phyloP scores from a whole-genome alignment of 2,888 invertebrate species.

The Catocala fraxini region DNA sequence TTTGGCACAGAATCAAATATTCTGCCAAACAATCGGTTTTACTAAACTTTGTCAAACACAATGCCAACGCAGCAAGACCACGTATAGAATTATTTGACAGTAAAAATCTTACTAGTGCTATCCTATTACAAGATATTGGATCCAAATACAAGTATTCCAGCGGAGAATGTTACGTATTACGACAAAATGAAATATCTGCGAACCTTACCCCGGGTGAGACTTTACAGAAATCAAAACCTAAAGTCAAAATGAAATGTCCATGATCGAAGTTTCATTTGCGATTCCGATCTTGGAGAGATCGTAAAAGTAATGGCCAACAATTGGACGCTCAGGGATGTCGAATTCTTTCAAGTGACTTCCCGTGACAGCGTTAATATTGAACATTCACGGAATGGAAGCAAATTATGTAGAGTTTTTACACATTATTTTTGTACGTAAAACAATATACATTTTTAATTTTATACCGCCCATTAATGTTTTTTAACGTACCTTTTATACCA shows the following conservation, averaged over 20 bases:
- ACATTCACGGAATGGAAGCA: conserved; percentile 31
- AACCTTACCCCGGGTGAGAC: conserved; percentile 34
- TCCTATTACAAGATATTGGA: conserved; percentile 49
- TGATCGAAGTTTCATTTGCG: conserved; percentile 48
- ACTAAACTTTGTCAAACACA: conserved; percentile 22
- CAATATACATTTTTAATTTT: conserved; percentile 28
- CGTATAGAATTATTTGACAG: conserved; percentile 40
- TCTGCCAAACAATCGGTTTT: conserved; percentile 38
- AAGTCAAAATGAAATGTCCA: conserved; percentile 46
- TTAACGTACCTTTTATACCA: too few species aligned
- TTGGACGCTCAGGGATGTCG: conserved; percentile 43
- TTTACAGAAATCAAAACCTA: conserved; percentile 51
- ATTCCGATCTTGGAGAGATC: conserved; percentile 43
- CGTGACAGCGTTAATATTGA: conserved; percentile 39
- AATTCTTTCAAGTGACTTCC: conserved; percentile 38
- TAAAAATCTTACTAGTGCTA: conserved; percentile 30
- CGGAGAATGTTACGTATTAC: conserved; percentile 53
- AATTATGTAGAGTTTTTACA: conserved; percentile 14
- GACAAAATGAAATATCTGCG: conserved; percentile 43
- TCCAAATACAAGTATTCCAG: conserved; percentile 52
- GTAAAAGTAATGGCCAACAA: conserved; percentile 50
- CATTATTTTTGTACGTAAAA: conserved; percentile 25
- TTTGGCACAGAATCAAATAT: conserved; percentile 53
- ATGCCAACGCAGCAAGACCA: conserved; percentile 14
- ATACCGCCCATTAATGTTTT: neutral